Evolutionary conservation across 1,140 invertebrate species (phyloP).

Genomic region (Euschistus heros): DNA sequence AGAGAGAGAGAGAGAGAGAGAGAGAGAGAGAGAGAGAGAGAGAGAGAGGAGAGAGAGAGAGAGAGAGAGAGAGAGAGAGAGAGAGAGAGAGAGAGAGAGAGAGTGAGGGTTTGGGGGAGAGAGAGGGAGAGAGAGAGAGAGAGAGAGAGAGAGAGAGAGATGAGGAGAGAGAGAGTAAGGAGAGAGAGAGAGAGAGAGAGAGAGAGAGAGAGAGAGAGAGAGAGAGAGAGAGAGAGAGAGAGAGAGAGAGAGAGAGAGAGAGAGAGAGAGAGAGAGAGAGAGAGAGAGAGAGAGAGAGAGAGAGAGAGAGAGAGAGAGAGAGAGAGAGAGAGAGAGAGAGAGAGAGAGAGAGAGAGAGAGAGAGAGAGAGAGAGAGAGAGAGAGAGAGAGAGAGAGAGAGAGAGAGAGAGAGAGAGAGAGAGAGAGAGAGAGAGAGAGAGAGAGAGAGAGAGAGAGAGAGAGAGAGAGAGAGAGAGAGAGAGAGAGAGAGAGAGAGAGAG

Average conservation of each 20-base stretch:
- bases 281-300: too few species aligned
- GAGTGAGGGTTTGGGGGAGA: neutral
- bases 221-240: neutral
- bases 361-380: neutral
- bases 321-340: neutral
- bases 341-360: neutral
- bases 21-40: neutral
- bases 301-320: neutral
- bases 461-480: neutral
- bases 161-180: neutral
- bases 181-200: neutral
- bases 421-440: neutral
- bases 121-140: neutral
- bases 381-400: neutral
- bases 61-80: neutral
- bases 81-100: neutral
- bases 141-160: neutral
- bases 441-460: neutral
- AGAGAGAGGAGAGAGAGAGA: neutral
- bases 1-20: neutral
- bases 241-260: too few species aligned
- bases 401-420: neutral
- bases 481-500: neutral
- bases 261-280: neutral
- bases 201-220: neutral